Conservation (phyloP, 2,888 invertebrate species). For the Patella pellucida region DNA sequence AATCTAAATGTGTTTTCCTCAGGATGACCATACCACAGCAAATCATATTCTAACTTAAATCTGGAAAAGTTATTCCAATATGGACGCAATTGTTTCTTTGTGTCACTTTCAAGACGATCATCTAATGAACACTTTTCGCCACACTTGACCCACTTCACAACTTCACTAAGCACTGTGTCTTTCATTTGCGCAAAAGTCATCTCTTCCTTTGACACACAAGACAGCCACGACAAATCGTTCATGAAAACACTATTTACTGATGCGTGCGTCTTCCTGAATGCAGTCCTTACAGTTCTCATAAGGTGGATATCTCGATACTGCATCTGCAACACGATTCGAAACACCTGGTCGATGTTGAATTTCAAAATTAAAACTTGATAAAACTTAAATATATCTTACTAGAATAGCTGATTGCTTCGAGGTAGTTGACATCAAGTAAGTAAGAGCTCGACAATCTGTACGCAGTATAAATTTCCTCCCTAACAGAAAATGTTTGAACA, state of each 20-base stretch:
- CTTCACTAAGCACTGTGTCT: neutral
- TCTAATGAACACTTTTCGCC: too few relatives aligned
- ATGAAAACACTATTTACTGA: neutral
- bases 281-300: slow-evolving; percentile 2
- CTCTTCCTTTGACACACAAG: neutral
- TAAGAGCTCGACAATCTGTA: neutral
- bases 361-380: neutral
- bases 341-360: slow-evolving; percentile 2
- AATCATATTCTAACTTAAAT: neutral
- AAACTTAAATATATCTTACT: slow-evolving; percentile 3
- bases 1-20: neutral
- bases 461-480: neutral
- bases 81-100: slow-evolving; percentile 1
- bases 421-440: slow-evolving; percentile 1
- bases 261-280: too few relatives aligned
- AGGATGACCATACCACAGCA: neutral
- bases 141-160: too few relatives aligned
- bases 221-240: neutral
- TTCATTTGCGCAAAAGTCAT: neutral
- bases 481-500: neutral
- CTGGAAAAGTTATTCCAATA: neutral
- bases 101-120: neutral
- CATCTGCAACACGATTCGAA: neutral
- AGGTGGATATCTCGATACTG: neutral
- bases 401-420: neutral